These are phyloP conservation scores for Julus scanicus DNA, from an alignment of 2,888 invertebrate species.

Conservation along the genomic window DNA sequence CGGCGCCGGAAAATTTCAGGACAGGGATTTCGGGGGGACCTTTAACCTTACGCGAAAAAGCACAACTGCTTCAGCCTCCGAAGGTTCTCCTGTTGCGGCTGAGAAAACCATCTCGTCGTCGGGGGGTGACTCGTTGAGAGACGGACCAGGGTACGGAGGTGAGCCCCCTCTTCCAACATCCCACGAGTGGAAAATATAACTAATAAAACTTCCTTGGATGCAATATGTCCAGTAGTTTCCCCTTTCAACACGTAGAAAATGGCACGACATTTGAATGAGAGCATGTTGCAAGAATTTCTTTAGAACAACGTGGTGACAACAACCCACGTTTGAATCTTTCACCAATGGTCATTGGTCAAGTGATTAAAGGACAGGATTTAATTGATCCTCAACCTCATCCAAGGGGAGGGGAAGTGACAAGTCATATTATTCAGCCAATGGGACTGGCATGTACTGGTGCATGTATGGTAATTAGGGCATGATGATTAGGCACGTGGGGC, in stretches of 20 bases:
- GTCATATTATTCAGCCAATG: not conserved
- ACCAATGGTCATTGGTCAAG: not conserved
- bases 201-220: not conserved
- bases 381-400: not conserved
- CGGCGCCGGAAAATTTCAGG: not conserved
- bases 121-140: constrained; percentile 42
- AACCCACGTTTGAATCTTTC: not conserved
- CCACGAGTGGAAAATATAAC: not conserved
- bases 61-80: not conserved
- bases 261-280: not conserved
- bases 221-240: not conserved
- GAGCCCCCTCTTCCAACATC: not conserved
- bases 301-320: not conserved
- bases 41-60: constrained; percentile 44
- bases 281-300: not conserved
- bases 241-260: not conserved
- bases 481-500: not conserved
- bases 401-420: not conserved
- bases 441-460: not conserved
- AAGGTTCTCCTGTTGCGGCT: not conserved
- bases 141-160: constrained; percentile 48
- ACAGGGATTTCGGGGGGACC: constrained; percentile 46
- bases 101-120: constrained; percentile 10
- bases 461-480: not conserved
- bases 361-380: not conserved